Conservation (phyloP, 2,888 invertebrate species). For the Thereva nobilitata region DNA sequence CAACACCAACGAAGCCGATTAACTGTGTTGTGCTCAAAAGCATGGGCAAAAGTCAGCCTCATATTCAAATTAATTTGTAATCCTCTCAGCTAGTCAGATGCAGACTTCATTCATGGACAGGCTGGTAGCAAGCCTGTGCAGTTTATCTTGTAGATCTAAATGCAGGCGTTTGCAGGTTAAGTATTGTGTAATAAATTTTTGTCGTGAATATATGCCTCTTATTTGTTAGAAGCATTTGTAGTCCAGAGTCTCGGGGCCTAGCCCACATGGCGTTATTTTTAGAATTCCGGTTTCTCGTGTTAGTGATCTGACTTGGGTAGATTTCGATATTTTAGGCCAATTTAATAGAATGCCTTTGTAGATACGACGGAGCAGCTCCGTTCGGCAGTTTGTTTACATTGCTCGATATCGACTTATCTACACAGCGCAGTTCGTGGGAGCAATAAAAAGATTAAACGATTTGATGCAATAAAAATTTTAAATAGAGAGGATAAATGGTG, state of each 20-base stretch:
- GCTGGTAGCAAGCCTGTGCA: too few species aligned
- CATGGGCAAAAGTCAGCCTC: too few species aligned
- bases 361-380: not conserved
- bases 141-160: too few species aligned
- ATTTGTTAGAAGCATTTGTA: too few species aligned
- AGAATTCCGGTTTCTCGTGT: slow-evolving; percentile 40
- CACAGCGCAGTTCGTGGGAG: not conserved
- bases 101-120: too few species aligned
- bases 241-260: slow-evolving; percentile 10
- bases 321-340: slow-evolving; percentile 31
- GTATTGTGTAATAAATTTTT: too few species aligned
- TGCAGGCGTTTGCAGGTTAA: too few species aligned
- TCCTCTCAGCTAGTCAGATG: too few species aligned
- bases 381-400: slow-evolving; percentile 17
- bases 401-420: not conserved
- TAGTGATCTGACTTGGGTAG: slow-evolving; percentile 32
- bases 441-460: slow-evolving; percentile 30
- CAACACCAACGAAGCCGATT: too few species aligned
- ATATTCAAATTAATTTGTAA: too few species aligned
- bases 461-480: slow-evolving; percentile 22
- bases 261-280: slow-evolving; percentile 38
- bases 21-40: too few species aligned
- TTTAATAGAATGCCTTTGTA: slow-evolving; percentile 4
- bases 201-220: too few species aligned
- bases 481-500: slow-evolving; percentile 24